Conservation (phyloP, 2,113 vertebrate genomes). For the Rhizomys pruinosus region DNA sequence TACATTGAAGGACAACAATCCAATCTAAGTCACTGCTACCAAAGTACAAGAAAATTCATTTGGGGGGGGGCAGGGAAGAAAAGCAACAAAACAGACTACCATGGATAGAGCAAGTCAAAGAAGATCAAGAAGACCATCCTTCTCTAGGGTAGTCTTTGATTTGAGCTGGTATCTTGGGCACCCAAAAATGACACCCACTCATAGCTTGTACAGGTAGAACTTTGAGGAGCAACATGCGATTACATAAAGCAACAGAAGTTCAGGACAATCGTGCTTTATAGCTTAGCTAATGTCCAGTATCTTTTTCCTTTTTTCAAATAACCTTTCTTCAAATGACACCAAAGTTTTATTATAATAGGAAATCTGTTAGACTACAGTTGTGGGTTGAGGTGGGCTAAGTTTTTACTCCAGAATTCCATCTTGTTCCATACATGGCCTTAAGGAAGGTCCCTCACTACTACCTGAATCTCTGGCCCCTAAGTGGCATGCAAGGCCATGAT, state of each 20-base stretch:
- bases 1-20: background rate
- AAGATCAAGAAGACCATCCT: background rate
- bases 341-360: background rate
- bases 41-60: background rate
- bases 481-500: background rate
- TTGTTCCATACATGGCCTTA: constrained; percentile 41
- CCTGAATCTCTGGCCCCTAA: background rate
- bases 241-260: background rate
- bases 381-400: background rate
- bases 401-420: background rate
- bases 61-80: background rate
- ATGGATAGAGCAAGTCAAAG: background rate
- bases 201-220: background rate
- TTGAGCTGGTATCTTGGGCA: background rate
- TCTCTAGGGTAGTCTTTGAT: background rate
- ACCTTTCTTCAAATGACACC: background rate
- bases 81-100: background rate
- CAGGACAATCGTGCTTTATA: background rate
- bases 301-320: constrained; percentile 16
- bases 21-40: background rate
- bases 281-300: background rate
- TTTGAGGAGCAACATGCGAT: background rate
- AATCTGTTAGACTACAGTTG: no score
- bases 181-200: background rate
- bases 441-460: background rate